phyloP scores from a whole-genome alignment of 2,888 invertebrate genomes.

The Ischnus inquisitorius region DNA sequence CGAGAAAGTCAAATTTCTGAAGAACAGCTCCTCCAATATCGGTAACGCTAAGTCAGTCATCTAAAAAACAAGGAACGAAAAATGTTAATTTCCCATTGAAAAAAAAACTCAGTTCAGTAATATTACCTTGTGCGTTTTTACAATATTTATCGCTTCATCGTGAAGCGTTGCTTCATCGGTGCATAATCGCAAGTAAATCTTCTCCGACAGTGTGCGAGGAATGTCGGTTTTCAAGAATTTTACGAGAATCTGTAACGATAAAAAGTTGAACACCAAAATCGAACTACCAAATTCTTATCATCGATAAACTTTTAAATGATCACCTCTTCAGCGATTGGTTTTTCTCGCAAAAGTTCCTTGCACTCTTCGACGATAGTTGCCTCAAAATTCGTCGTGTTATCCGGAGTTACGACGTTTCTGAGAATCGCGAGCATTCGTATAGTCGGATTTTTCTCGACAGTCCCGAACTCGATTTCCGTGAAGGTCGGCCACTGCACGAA shows the following conservation, averaged over 20 bases:
- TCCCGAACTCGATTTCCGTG: constrained; percentile 72
- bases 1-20: constrained; percentile 80
- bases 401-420: constrained; percentile 70
- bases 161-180: constrained; percentile 75
- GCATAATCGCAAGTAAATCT: constrained; percentile 78
- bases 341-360: constrained; percentile 76
- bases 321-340: constrained; percentile 74
- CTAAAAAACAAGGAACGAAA: constrained; percentile 72
- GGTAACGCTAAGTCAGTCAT: constrained; percentile 73
- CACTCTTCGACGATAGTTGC: constrained; percentile 78
- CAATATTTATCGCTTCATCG: constrained; percentile 77
- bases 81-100: not conserved
- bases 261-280: not conserved
- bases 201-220: constrained; percentile 74
- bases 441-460: constrained; percentile 75
- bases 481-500: constrained; percentile 78
- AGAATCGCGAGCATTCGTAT: constrained; percentile 72
- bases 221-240: constrained; percentile 76
- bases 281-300: not conserved
- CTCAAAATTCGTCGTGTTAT: constrained; percentile 70
- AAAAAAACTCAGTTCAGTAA: not conserved
- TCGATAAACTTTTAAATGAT: constrained; percentile 48
- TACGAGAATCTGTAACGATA: constrained; percentile 73
- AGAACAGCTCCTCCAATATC: constrained; percentile 81
- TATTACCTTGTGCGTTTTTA: constrained; percentile 79